These are phyloP conservation scores for Physeter macrocephalus DNA, from an alignment of 2,113 vertebrate genomes.

Conservation along the genomic window DNA sequence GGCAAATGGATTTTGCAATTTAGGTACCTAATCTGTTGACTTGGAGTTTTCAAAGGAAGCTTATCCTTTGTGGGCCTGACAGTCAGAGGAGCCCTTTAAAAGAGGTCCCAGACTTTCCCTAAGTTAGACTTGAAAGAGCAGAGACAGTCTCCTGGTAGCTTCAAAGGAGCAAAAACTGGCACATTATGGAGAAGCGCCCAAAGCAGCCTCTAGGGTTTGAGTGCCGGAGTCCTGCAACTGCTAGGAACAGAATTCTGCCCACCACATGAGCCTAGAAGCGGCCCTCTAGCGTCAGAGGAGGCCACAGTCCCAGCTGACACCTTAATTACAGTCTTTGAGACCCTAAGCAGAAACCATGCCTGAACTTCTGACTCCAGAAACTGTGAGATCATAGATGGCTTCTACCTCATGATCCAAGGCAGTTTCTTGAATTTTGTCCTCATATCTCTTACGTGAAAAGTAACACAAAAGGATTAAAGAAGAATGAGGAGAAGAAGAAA, in stretches of 20 bases:
- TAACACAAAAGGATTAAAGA: not conserved
- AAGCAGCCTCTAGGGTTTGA: not conserved
- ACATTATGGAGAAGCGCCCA: not conserved
- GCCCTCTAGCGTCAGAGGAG: not conserved
- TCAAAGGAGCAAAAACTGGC: not conserved
- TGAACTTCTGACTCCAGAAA: not conserved
- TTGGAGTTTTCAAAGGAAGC: not conserved
- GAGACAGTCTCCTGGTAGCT: not conserved
- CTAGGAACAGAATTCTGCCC: not conserved
- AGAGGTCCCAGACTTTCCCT: not conserved
- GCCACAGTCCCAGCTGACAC: not conserved
- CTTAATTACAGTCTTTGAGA: not conserved
- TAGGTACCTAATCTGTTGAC: not conserved
- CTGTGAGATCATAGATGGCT: not conserved
- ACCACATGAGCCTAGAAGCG: not conserved
- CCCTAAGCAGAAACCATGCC: not conserved
- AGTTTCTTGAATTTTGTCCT: not conserved
- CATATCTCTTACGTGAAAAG: not conserved
- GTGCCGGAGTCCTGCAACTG: not conserved
- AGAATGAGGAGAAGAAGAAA: not conserved
- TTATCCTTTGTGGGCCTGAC: not conserved
- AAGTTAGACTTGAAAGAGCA: not conserved
- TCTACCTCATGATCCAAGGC: not conserved
- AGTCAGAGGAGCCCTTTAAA: not conserved
- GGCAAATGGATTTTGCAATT: not conserved